These are phyloP conservation scores for Calephelis perditalis DNA, from an alignment of 2,888 invertebrate genomes.

Conservation along the genomic window DNA sequence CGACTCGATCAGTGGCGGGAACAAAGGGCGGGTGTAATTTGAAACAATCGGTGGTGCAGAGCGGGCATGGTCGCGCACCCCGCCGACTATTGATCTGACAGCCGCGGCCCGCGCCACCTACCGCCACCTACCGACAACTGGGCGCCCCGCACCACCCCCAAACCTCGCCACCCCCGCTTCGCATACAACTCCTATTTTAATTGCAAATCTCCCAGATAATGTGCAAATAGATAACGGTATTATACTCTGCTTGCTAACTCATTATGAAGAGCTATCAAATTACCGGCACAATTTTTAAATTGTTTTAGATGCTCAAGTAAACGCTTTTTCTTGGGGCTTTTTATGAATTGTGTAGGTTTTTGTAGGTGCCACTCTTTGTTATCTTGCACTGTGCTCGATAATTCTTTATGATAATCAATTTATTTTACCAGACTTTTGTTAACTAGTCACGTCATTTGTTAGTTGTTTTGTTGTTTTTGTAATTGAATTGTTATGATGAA, in stretches of 20 bases:
- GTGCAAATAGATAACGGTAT: slow-evolving; percentile 76
- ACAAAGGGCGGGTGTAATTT: slow-evolving; percentile 75
- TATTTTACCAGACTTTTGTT: too few relatives aligned
- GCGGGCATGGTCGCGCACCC: slow-evolving; percentile 68
- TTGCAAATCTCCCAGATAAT: slow-evolving; percentile 78
- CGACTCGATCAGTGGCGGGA: slow-evolving; percentile 72
- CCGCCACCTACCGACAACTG: slow-evolving; percentile 40
- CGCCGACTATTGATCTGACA: slow-evolving; percentile 75
- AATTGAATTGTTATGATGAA: too few relatives aligned
- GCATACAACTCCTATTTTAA: slow-evolving; percentile 73
- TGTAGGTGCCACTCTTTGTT: neutral
- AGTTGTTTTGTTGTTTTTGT: too few relatives aligned
- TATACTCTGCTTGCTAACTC: slow-evolving; percentile 70
- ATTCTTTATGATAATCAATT: too few relatives aligned
- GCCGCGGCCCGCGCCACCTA: slow-evolving; percentile 38
- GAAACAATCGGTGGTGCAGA: slow-evolving; percentile 74
- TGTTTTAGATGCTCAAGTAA: slow-evolving; percentile 15
- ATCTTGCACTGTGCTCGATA: too few relatives aligned
- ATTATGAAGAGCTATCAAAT: slow-evolving; percentile 64
- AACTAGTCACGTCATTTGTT: too few relatives aligned
- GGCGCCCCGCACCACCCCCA: slow-evolving; percentile 35
- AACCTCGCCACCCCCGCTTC: slow-evolving; percentile 41
- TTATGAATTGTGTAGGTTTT: slow-evolving; percentile 2
- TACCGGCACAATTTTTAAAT: slow-evolving; percentile 40
- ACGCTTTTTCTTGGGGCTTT: slow-evolving; percentile 15